Evolutionary conservation across 2,888 invertebrate species (phyloP).

Genomic region (Dendrolimus houi): DNA sequence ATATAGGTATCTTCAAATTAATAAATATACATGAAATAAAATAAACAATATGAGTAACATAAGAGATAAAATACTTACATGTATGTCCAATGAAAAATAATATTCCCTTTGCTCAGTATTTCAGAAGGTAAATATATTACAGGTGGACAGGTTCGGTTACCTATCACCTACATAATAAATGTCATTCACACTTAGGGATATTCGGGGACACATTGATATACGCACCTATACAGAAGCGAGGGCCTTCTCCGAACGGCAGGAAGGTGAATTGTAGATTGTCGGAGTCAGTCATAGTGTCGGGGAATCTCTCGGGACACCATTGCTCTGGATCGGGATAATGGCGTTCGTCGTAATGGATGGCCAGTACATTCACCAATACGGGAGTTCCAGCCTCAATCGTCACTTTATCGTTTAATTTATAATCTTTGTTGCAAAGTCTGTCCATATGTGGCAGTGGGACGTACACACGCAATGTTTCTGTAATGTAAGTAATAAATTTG

Average conservation of each 20-base stretch:
- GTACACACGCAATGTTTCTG: slow-evolving; percentile 52
- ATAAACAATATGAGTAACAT: too few relatives aligned
- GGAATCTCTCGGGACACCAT: slow-evolving; percentile 49
- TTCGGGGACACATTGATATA: neutral
- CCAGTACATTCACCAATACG: slow-evolving; percentile 43
- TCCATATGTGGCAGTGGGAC: slow-evolving; percentile 42
- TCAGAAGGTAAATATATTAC: neutral
- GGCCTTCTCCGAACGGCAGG: slow-evolving; percentile 55
- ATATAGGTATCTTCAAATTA: neutral
- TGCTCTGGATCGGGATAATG: slow-evolving; percentile 40
- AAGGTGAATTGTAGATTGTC: slow-evolving; percentile 44
- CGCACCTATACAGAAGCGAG: slow-evolving; percentile 42
- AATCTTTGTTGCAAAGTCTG: slow-evolving; percentile 34
- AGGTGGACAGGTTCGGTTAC: neutral
- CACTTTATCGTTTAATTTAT: slow-evolving; percentile 37
- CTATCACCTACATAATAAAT: neutral
- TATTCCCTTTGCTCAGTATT: neutral
- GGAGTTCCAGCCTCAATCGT: slow-evolving; percentile 40
- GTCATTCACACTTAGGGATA: neutral
- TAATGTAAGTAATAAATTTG: slow-evolving; percentile 8
- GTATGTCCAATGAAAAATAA: neutral
- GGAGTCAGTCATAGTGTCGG: slow-evolving; percentile 22
- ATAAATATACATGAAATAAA: neutral
- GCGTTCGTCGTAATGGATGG: slow-evolving; percentile 41
- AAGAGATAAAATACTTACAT: neutral